A percentile compares a stretch with the other conserved stretches of the same genome.
phyloP scores from a whole-genome alignment of 2,888 invertebrate genomes.

The Metacarcinus magister region DNA sequence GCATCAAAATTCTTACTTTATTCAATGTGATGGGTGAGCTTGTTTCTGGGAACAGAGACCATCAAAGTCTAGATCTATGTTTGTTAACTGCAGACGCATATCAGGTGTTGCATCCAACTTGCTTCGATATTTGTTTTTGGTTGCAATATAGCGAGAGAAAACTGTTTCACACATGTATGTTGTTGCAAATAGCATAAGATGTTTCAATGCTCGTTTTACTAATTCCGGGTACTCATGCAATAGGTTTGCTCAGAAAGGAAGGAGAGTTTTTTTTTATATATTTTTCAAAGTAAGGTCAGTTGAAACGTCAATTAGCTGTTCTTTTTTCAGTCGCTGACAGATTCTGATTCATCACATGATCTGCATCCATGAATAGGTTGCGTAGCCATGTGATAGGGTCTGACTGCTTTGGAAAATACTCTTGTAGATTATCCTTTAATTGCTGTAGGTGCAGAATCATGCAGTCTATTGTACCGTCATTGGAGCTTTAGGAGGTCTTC shows the following conservation, averaged over 20 bases:
- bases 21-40: not conserved
- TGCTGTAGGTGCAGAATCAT: too few species aligned
- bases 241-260: constrained; percentile 64
- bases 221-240: constrained; percentile 59
- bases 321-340: constrained; percentile 67
- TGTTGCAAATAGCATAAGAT: constrained; percentile 59
- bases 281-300: constrained; percentile 55
- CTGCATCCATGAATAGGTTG: not conserved
- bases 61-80: constrained; percentile 63
- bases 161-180: constrained; percentile 2
- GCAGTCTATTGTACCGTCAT: too few species aligned
- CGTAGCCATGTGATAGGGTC: not conserved
- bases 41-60: constrained; percentile 64
- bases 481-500: too few species aligned
- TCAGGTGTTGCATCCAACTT: constrained; percentile 67
- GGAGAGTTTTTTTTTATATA: constrained; percentile 23
- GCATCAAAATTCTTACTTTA: constrained; percentile 58
- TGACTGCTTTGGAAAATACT: too few species aligned
- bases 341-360: constrained; percentile 43
- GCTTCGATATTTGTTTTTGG: constrained; percentile 59
- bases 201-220: constrained; percentile 47
- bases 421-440: too few species aligned
- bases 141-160: constrained; percentile 42
- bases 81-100: constrained; percentile 72
- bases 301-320: constrained; percentile 67